These are phyloP conservation scores for Schizotus pectinicornis DNA, from an alignment of 2,888 invertebrate species.

Conservation along the genomic window DNA sequence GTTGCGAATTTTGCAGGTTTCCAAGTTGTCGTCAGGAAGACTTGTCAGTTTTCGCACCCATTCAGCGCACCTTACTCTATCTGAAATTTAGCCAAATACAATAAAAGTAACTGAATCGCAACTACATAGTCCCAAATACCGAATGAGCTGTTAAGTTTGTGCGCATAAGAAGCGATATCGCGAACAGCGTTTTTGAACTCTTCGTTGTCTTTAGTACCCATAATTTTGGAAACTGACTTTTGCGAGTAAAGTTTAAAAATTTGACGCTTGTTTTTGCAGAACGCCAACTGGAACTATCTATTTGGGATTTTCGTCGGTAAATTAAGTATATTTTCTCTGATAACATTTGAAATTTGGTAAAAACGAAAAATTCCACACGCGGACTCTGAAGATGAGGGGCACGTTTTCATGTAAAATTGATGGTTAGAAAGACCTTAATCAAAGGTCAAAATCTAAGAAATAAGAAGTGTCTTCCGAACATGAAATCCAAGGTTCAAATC, in stretches of 20 bases:
- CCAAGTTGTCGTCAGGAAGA: constrained; percentile 58
- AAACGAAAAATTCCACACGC: too few relatives aligned
- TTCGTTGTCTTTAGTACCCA: constrained; percentile 54
- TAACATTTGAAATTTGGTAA: too few relatives aligned
- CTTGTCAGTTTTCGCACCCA: constrained; percentile 61
- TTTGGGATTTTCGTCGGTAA: too few relatives aligned
- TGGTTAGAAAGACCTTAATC: too few relatives aligned
- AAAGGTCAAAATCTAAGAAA: too few relatives aligned
- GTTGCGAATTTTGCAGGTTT: constrained; percentile 59
- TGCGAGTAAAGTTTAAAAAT: background rate
- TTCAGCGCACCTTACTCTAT: constrained; percentile 62
- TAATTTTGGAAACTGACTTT: constrained; percentile 31
- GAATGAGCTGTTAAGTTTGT: constrained; percentile 52
- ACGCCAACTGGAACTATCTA: too few relatives aligned
- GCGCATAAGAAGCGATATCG: constrained; percentile 54
- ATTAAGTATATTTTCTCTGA: too few relatives aligned
- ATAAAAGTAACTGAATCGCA: constrained; percentile 2
- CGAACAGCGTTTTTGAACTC: constrained; percentile 56
- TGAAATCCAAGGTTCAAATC: too few relatives aligned
- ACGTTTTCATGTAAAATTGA: too few relatives aligned
- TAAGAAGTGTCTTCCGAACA: too few relatives aligned
- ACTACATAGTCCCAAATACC: constrained; percentile 43
- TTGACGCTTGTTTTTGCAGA: constrained; percentile 6
- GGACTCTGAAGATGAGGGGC: too few relatives aligned
- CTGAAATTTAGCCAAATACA: constrained; percentile 42